A percentile compares a stretch with the other conserved stretches of the same genome.
These are phyloP conservation scores for Andrena bucephala DNA, from an alignment of 2,888 invertebrate genomes.

Conservation along the genomic window DNA sequence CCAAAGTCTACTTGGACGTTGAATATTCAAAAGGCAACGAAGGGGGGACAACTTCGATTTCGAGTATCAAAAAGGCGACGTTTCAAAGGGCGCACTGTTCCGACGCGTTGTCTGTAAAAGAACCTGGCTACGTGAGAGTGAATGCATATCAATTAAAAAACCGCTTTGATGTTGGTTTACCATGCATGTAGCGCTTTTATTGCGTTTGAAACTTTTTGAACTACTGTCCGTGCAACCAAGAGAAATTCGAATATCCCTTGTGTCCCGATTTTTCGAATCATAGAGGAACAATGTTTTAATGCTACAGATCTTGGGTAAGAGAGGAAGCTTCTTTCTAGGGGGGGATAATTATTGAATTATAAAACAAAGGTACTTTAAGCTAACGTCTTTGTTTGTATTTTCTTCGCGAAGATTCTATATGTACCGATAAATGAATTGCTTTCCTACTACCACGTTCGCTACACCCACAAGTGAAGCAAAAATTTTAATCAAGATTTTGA, in stretches of 20 bases:
- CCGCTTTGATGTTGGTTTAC: conserved; percentile 63
- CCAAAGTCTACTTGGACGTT: conserved; percentile 10
- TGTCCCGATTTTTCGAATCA: not conserved
- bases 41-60: conserved; percentile 55
- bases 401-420: not conserved
- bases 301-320: not conserved
- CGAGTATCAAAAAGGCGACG: conserved; percentile 48
- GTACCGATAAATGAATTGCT: not conserved
- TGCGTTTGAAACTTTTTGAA: conserved; percentile 50
- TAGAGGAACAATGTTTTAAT: not conserved
- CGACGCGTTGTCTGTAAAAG: conserved; percentile 50
- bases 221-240: conserved; percentile 11
- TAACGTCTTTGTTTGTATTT: not conserved
- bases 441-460: not conserved
- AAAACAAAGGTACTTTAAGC: not conserved
- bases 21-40: conserved; percentile 57
- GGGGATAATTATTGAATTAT: not conserved
- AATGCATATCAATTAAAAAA: conserved; percentile 66
- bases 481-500: conserved; percentile 7
- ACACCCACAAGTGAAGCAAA: not conserved
- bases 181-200: conserved; percentile 55
- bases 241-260: conserved; percentile 43
- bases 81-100: conserved; percentile 50
- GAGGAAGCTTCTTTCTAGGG: not conserved
- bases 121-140: conserved; percentile 37